phyloP scores from a whole-genome alignment of 2,113 vertebrate species.

The Helogale parvula region DNA sequence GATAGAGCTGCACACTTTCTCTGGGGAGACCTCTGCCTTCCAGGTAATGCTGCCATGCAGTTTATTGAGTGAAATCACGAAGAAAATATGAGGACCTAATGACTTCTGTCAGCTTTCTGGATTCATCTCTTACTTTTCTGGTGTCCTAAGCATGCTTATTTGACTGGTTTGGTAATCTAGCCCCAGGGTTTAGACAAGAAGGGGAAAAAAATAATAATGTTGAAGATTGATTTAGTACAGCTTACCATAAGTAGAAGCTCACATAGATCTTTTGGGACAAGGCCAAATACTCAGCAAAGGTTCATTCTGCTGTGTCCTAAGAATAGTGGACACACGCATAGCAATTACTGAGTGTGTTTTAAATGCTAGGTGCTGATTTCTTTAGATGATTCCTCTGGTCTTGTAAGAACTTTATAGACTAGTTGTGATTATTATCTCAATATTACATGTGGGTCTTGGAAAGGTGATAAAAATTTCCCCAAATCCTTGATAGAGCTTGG shows the following conservation, averaged over 20 bases:
- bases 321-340: neutral
- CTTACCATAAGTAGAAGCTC: neutral
- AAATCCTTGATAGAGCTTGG: neutral
- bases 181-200: neutral
- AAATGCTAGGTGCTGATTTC: neutral
- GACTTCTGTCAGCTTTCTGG: neutral
- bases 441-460: neutral
- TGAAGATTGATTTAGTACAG: neutral
- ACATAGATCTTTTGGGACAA: neutral
- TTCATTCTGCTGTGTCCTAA: neutral
- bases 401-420: neutral
- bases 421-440: neutral
- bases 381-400: neutral
- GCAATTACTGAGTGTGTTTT: neutral
- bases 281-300: neutral
- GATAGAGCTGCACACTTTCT: neutral
- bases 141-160: neutral
- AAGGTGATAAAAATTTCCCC: neutral
- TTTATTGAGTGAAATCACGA: neutral
- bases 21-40: neutral
- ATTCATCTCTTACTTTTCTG: neutral
- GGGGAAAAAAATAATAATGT: neutral
- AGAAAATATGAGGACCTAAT: neutral
- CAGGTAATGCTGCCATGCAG: neutral
- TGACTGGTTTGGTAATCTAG: neutral